Percentiles rank a stretch among this genome's conserved stretches.
These are phyloP conservation scores for Melieria picta DNA, from an alignment of 2,888 invertebrate species.

Conservation along the genomic window DNA sequence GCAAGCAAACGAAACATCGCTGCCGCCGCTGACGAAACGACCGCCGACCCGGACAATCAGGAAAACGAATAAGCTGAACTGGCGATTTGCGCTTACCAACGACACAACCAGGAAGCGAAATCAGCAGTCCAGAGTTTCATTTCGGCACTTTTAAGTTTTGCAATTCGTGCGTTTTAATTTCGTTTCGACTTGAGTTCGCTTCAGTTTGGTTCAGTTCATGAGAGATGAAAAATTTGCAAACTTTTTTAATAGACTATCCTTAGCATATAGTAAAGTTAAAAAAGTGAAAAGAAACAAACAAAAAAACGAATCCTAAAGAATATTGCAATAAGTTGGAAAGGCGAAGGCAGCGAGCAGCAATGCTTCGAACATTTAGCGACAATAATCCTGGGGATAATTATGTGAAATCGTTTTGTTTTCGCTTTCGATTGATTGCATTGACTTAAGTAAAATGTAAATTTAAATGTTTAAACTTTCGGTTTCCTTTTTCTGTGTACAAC, in stretches of 20 bases:
- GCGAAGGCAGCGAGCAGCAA: too few species aligned
- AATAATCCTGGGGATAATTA: too few species aligned
- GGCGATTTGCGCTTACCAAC: too few species aligned
- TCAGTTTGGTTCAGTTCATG: neutral
- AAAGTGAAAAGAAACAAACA: neutral
- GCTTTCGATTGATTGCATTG: too few species aligned
- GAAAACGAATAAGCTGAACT: slow-evolving; percentile 44
- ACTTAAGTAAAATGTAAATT: too few species aligned
- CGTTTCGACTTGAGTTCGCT: neutral
- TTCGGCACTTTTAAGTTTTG: neutral
- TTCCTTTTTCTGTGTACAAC: neutral
- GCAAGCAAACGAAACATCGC: slow-evolving; percentile 63
- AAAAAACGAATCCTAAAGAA: too few species aligned
- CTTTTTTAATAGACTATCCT: neutral
- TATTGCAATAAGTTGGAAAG: too few species aligned
- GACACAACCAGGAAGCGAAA: too few species aligned
- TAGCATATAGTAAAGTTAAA: neutral
- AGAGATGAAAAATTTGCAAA: neutral
- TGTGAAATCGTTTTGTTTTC: too few species aligned
- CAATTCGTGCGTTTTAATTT: slow-evolving; percentile 7
- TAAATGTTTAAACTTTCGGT: neutral
- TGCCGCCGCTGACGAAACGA: slow-evolving; percentile 56
- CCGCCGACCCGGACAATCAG: slow-evolving; percentile 52
- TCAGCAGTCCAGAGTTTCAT: too few species aligned
- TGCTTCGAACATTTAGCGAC: too few species aligned